Percentiles rank a stretch among this genome's conserved stretches.
Conservation (phyloP, 2,797 vertebrate genomes). For the Urosaurus nigricauda region DNA sequence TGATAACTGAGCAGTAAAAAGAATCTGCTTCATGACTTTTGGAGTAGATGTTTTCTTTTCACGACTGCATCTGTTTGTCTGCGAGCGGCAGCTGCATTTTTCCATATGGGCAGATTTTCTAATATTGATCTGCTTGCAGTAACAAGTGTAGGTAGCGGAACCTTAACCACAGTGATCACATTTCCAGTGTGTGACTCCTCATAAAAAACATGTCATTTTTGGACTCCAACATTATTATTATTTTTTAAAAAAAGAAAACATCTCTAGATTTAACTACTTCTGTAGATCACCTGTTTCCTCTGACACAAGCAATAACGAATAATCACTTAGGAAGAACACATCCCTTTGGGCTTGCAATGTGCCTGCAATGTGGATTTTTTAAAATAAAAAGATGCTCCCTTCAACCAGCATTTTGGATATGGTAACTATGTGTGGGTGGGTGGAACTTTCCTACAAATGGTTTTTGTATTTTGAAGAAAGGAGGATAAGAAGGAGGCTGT, state of each 20-base stretch:
- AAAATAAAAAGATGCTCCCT: conserved; percentile 30
- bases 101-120: conserved; percentile 62
- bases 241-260: conserved; percentile 60
- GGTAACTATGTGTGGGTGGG: conserved; percentile 1
- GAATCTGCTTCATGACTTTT: conserved; percentile 22
- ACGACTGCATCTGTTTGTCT: conserved; percentile 16
- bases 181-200: conserved; percentile 66
- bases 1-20: background rate
- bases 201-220: conserved; percentile 57
- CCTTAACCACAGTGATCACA: conserved; percentile 42
- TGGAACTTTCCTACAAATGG: conserved; percentile 21
- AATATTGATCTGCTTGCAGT: conserved; percentile 47
- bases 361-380: conserved; percentile 58
- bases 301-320: conserved; percentile 71
- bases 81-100: conserved; percentile 43
- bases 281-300: conserved; percentile 44
- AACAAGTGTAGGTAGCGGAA: conserved; percentile 27
- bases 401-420: conserved; percentile 12
- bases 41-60: conserved; percentile 25
- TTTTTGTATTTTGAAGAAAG: conserved; percentile 32
- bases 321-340: conserved; percentile 64
- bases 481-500: conserved; percentile 28
- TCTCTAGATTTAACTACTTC: conserved; percentile 66
- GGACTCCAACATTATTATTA: conserved; percentile 47
- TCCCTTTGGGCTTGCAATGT: conserved; percentile 59